Evolutionary conservation across 2,888 invertebrate genomes (phyloP), one percentile per base, ranked within the genome.

Genomic region (Drosophila eohydei): DNA sequence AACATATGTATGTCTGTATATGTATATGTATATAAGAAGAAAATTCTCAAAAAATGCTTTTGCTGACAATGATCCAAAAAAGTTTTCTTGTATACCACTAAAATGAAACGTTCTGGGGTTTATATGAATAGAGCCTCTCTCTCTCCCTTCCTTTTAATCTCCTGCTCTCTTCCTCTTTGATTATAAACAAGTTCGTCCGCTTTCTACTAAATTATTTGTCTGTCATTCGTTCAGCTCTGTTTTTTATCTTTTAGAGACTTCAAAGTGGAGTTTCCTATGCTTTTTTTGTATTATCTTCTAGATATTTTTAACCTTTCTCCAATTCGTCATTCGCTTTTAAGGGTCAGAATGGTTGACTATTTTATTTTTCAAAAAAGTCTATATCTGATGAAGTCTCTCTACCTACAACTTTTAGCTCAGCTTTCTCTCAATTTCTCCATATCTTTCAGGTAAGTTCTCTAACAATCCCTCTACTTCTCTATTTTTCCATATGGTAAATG

Each of bases 31-130:
- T 50, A 50, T 50, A 32, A 50, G 50, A 52, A 77, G 71, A 78
- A 71, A 71, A 61, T 67, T 67, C 30, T 67, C 55, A 85, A 72
- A 81, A 48, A 79, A 65, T 60, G 59, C 67, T 73, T 84, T 87
- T 74, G 83, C 83, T 83, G 83, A 83, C 83, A 83, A 48, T 60
- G 77, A 80, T 70, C 71, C 63, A 81, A 81, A 81, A 83, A 69
- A 78, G n/a, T 14, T 56, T 8, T 52, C 9, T 61, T 41, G 46
- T 62, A 68, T 66, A 78, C 70, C 64, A 63, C 60, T 44, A 36
- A 46, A 38, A 46, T 40, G 57, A 67, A 75, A 75, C 59, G 8
- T 69, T 74, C n/a, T 41, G 34, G 52, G 14, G 3, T 36, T 55
- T 26, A 26, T 21, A 34, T 34, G 6, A 50, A 50, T 21, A 11